Base-by-base conservation (phyloP, 2,888 invertebrate species). In the Drosophila kuntzei region DNA sequence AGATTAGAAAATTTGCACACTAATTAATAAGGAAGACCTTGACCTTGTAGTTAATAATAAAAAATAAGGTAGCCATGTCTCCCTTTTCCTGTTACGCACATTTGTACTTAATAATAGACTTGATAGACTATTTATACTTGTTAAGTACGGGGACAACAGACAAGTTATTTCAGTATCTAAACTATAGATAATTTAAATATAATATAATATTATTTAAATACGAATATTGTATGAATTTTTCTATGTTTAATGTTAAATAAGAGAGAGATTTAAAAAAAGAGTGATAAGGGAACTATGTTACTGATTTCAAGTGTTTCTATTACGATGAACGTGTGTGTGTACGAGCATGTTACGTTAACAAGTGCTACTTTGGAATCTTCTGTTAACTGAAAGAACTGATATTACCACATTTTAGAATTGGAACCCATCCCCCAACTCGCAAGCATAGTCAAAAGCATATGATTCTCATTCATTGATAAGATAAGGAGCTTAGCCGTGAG, bases 391-490 rank as follows among this genome's bases (percentile, higher is more conserved):
- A 70, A 60, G 39, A 27, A 53, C 20, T 46, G 36, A 34, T 54
- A 65, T 65, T 71, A 65, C 53, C 53, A 70, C 71, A 59, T 53
- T 58, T 16, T 43, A 14, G 27, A 57, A 46, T 25, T 50, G 51
- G 12, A 49, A 51, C 44, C 41, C 59, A 47, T 36, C 32, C 49
- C 57, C 51, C 55, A 62, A 41, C 25, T 20, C 43, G 32, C 51
- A 34, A 77, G 64, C 79, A 77, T 77, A 70, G 53, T 64, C 47
- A 27, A 47, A 70, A 65, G 61, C 78, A 78, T 76, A 71, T 71
- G 78, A 74, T 71, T 71, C 43, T 46, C 18, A 2, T 29, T 4
- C 27, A 16, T 41, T 64, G 78, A 78, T 79, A 73, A 79, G 78
- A 78, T 79, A 78, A 72, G 41, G n/a, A 32, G 7, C 29, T 34